A percentile compares a stretch with the other conserved stretches of the same genome.
Evolutionary conservation across 2,797 vertebrate genomes (phyloP).

Genomic region (Diceros bicornis): DNA sequence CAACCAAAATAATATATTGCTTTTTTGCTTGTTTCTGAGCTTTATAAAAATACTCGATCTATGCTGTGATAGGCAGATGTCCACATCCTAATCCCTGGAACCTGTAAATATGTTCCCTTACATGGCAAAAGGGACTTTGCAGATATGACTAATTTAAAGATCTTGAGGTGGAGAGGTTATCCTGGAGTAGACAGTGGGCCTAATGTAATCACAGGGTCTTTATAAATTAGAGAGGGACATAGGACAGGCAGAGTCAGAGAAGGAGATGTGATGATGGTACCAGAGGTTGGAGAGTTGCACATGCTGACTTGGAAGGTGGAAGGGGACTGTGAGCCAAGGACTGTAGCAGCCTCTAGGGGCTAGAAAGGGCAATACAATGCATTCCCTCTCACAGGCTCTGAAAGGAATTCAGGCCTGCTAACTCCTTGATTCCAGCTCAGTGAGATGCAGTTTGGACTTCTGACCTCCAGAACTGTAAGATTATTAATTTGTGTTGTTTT

Average conservation of each 20-base stretch:
- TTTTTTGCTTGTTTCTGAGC: neutral
- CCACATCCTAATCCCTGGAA: neutral
- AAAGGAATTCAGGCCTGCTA: neutral
- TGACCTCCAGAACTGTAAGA: neutral
- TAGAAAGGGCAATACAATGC: neutral
- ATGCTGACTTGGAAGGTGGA: neutral
- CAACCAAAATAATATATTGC: neutral
- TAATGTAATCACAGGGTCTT: neutral
- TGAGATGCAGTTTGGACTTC: neutral
- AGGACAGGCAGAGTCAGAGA: neutral
- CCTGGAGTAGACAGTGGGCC: neutral
- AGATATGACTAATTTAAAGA: neutral
- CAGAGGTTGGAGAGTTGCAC: neutral
- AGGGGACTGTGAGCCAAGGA: neutral
- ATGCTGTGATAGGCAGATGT: neutral
- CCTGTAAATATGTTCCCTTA: neutral
- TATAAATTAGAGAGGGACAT: neutral
- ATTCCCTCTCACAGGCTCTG: neutral
- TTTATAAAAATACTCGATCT: neutral
- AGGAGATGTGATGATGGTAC: neutral
- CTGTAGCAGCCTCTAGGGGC: neutral
- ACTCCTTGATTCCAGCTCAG: neutral
- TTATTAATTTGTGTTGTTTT: neutral
- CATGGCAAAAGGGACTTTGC: neutral
- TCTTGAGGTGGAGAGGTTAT: neutral